phyloP scores from a whole-genome alignment of 2,797 vertebrate genomes.

The Artibeus lituratus region DNA sequence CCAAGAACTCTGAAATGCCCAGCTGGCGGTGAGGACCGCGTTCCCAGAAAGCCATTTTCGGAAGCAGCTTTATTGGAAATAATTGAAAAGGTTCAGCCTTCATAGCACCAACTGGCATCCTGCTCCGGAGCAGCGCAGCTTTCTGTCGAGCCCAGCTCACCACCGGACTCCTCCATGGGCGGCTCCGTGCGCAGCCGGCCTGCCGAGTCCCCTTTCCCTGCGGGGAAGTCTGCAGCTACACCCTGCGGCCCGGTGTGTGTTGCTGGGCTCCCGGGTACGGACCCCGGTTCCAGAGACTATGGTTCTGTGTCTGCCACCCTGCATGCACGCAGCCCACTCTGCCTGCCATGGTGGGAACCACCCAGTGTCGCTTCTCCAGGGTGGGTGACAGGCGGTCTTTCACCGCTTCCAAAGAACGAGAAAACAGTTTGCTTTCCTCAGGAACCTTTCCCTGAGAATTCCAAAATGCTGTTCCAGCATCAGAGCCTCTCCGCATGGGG shows the following conservation, averaged over 20 bases:
- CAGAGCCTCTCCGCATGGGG: neutral
- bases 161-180: constrained; percentile 5
- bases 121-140: constrained; percentile 32
- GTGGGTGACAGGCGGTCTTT: neutral
- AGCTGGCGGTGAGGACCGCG: constrained; percentile 35
- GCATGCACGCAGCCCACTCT: constrained; percentile 47
- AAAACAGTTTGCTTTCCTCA: constrained; percentile 48
- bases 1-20: neutral
- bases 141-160: constrained; percentile 36
- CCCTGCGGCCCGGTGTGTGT: constrained; percentile 41
- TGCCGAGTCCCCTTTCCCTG: too few species aligned
- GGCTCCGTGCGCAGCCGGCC: neutral
- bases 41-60: constrained; percentile 42
- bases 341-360: constrained; percentile 45
- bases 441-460: constrained; percentile 25
- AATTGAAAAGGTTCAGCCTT: constrained; percentile 57
- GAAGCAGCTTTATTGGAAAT: constrained; percentile 71
- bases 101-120: constrained; percentile 52
- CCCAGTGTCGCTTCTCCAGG: neutral
- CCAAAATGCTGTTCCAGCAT: constrained; percentile 53
- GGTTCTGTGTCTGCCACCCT: constrained; percentile 40
- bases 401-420: neutral
- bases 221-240: neutral
- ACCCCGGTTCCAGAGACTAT: neutral
- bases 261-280: constrained; percentile 41